phyloP scores from a whole-genome alignment of 2,888 invertebrate species.

The Caenorhabditis becei region DNA sequence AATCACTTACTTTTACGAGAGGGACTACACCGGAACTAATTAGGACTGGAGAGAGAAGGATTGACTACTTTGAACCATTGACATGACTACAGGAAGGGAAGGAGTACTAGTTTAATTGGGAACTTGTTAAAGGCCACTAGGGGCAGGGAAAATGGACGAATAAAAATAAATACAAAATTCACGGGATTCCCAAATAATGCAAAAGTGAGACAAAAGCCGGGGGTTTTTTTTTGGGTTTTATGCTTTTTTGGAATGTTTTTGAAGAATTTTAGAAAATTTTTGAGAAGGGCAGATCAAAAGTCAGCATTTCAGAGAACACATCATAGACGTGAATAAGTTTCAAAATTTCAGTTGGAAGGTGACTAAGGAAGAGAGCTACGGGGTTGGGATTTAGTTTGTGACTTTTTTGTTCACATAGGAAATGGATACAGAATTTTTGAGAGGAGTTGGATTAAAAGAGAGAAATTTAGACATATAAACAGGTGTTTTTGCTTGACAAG shows the following conservation, averaged over 20 bases:
- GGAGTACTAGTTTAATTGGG: too few relatives aligned
- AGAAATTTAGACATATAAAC: too few relatives aligned
- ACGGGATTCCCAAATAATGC: too few relatives aligned
- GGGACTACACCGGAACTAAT: too few relatives aligned
- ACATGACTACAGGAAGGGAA: too few relatives aligned
- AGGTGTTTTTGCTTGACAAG: neutral
- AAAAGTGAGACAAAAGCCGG: too few relatives aligned
- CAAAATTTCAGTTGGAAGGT: neutral
- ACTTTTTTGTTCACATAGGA: neutral
- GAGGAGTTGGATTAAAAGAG: neutral
- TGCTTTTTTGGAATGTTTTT: neutral
- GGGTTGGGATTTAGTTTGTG: neutral
- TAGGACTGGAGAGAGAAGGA: too few relatives aligned
- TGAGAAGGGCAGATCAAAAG: neutral
- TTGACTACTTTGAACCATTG: too few relatives aligned
- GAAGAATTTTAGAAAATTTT: neutral
- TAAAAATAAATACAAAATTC: too few relatives aligned
- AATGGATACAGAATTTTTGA: neutral
- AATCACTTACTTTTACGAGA: too few relatives aligned
- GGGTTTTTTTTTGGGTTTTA: neutral
- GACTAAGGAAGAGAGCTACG: slow-evolving; percentile 3
- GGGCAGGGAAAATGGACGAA: too few relatives aligned
- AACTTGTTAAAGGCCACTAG: too few relatives aligned
- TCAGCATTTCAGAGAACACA: slow-evolving; percentile 11
- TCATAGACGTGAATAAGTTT: slow-evolving; percentile 44